These are phyloP conservation scores for Drosophila neotestacea DNA, from an alignment of 2,888 invertebrate genomes.

Conservation along the genomic window DNA sequence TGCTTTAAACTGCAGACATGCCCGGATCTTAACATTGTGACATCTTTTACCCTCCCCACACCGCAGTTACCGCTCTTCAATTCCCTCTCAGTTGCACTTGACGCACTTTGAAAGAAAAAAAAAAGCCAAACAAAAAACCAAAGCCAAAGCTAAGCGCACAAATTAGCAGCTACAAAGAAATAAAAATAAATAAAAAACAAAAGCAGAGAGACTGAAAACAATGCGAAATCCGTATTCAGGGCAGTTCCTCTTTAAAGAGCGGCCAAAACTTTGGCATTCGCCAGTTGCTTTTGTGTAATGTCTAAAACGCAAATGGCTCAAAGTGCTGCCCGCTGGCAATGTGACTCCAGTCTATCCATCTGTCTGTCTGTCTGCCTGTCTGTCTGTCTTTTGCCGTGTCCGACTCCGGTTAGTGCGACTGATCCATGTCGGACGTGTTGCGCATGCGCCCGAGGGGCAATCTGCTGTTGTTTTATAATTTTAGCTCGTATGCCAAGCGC, in stretches of 20 bases:
- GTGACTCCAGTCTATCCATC: neutral
- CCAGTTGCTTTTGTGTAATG: conserved; percentile 73
- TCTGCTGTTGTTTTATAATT: conserved; percentile 51
- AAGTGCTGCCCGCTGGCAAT: conserved; percentile 38
- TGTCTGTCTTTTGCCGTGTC: conserved; percentile 10
- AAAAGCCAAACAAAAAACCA: conserved; percentile 1
- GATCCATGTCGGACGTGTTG: conserved; percentile 75
- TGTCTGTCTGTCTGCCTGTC: neutral
- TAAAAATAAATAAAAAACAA: conserved; percentile 5
- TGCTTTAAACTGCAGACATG: conserved; percentile 21
- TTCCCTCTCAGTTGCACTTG: conserved; percentile 41
- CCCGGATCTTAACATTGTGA: conserved; percentile 49
- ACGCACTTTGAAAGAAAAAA: conserved; percentile 42
- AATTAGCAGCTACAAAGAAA: conserved; percentile 63
- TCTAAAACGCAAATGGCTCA: conserved; percentile 73
- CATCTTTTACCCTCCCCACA: conserved; percentile 13
- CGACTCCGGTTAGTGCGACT: conserved; percentile 51
- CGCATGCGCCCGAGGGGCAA: conserved; percentile 71
- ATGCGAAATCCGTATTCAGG: conserved; percentile 79
- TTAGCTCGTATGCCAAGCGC: conserved; percentile 57
- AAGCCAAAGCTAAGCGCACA: conserved; percentile 57
- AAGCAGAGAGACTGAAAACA: conserved; percentile 40
- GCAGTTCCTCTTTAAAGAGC: conserved; percentile 72
- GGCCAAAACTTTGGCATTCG: conserved; percentile 75
- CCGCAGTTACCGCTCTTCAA: neutral